Evolutionary conservation across 2,888 invertebrate genomes (phyloP).

Genomic region (Brenthis ino): DNA sequence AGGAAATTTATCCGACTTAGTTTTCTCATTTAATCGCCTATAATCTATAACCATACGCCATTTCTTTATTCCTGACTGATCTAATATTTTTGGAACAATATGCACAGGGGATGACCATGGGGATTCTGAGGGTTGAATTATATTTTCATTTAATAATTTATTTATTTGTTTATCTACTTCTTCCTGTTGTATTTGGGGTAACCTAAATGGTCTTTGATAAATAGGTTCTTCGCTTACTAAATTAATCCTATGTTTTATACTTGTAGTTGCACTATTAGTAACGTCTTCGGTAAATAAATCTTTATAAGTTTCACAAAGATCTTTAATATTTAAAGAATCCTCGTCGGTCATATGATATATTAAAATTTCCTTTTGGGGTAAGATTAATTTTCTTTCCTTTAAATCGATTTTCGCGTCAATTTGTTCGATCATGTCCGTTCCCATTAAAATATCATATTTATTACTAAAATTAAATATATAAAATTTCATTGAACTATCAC

Average conservation of each 20-base stretch:
- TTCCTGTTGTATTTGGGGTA: conserved; percentile 3
- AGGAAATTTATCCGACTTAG: conserved; percentile 29
- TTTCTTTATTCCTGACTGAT: conserved; percentile 32
- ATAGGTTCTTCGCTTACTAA: neutral
- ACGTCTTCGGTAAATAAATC: conserved; percentile 35
- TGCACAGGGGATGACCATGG: conserved; percentile 41
- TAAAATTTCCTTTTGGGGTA: conserved; percentile 3
- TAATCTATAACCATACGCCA: conserved; percentile 35
- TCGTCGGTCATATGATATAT: conserved; percentile 32
- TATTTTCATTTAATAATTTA: conserved; percentile 36
- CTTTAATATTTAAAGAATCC: conserved; percentile 23
- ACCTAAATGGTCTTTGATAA: conserved; percentile 3
- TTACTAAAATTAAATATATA: no score
- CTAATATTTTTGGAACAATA: conserved; percentile 37
- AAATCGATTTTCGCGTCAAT: conserved; percentile 16
- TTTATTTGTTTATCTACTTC: conserved; percentile 41
- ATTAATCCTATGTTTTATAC: conserved; percentile 25
- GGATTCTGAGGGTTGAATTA: conserved; percentile 36
- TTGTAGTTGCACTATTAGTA: conserved; percentile 27
- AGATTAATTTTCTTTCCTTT: conserved; percentile 10
- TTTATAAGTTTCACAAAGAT: conserved; percentile 26
- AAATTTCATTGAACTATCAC: no score
- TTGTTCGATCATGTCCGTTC: conserved; percentile 33
- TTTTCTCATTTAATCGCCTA: conserved; percentile 41
- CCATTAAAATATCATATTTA: conserved; percentile 33